phyloP scores from a whole-genome alignment of 2,113 vertebrate genomes.

The Zosterops lateralis region DNA sequence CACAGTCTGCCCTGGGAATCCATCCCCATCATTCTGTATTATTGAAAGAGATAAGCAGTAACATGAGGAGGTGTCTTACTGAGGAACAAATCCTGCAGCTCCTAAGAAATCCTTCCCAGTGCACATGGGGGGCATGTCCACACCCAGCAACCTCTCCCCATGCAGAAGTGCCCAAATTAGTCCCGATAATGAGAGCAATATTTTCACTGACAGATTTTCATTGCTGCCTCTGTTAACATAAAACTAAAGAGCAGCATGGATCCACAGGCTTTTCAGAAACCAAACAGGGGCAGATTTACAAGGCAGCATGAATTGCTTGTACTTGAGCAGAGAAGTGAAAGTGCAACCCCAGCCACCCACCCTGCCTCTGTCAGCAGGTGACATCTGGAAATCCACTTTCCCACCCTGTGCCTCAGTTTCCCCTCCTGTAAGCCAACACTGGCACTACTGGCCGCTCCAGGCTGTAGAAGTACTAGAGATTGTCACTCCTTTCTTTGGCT shows the following conservation, averaged over 20 bases:
- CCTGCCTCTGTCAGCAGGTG: background rate
- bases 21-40: background rate
- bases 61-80: background rate
- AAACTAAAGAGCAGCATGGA: background rate
- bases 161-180: background rate
- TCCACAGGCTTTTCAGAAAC: background rate
- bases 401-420: background rate
- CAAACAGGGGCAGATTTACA: background rate
- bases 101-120: background rate
- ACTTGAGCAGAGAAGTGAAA: background rate
- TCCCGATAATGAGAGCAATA: background rate
- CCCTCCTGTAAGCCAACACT: background rate
- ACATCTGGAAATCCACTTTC: background rate
- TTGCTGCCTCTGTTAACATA: background rate
- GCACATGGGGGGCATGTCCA: background rate
- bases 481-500: too few relatives aligned
- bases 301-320: background rate
- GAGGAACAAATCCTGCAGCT: background rate
- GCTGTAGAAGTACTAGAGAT: background rate
- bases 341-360: background rate
- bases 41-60: background rate
- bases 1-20: background rate
- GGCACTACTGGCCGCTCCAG: background rate
- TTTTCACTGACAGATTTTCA: background rate
- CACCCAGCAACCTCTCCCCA: background rate